Base-by-base conservation (phyloP, 2,888 invertebrate genomes). In the Dendrolimus pini region DNA sequence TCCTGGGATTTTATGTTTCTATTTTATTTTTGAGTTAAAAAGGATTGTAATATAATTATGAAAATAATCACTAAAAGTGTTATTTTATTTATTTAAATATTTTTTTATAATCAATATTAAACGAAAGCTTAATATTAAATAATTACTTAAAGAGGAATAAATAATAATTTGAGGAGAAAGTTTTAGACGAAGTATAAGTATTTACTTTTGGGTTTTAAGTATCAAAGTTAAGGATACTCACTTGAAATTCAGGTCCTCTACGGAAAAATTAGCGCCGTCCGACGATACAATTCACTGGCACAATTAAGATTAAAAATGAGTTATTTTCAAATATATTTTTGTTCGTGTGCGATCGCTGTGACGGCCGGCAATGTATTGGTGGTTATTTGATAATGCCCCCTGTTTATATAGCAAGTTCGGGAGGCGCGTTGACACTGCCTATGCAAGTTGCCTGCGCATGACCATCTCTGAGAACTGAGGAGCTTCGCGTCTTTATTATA, bases 301-400 rank as follows among this genome's bases (percentile, higher is more conserved):
- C 88, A 72, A 75, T 59, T 71, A 66, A 66, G 62, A 66, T 66
- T 66, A 68, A 77, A 75, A 80, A 79, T 76, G 66, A 70, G 74
- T 74, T 62, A 71, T 73, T 69, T 70, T 70, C 64, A 67, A 62
- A 68, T 75, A 68, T 69, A 47, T 12, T 47, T 30, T 30, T 30
- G 12, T 47, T 67, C 66, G 76, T 82, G 82, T 86, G 83, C 79
- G 84, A 74, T 72, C 86, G 82, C 76, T 78, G 75, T 78, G 86
- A 82, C 85, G 74, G 84, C 74, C 81, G 78, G 83, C 84, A 79
- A 85, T 83, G 84, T 85, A 89, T 88, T 89, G 87, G 81, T 80
- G 74, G 75, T 73, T 70, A 78, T 72, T 69, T 82, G 84, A 83
- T 83, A 83, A 80, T 73, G 77, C 71, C 69, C 30, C 71, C 72